Conservation (phyloP, 1,140 invertebrate genomes). For the Fopius arisanus region DNA sequence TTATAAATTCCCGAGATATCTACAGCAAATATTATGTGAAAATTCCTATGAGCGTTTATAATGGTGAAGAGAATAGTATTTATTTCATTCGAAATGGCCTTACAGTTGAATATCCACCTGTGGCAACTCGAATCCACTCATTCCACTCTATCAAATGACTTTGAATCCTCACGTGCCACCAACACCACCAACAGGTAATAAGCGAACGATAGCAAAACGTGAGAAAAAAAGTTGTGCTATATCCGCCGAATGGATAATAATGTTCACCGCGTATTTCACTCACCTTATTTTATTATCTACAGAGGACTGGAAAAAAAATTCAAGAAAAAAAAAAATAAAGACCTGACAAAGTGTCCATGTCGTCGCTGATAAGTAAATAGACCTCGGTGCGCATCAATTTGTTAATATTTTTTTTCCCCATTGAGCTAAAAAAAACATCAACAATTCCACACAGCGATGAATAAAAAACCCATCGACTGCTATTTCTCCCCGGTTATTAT, state of each 20-base stretch:
- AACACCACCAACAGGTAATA: constrained; percentile 43
- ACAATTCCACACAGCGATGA: not conserved
- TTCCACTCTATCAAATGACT: not conserved
- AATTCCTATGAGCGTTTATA: too few species aligned
- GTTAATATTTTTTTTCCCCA: not conserved
- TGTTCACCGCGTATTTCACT: not conserved
- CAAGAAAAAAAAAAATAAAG: not conserved
- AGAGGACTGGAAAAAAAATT: not conserved
- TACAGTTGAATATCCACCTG: not conserved
- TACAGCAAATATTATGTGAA: too few species aligned
- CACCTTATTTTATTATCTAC: constrained; percentile 10
- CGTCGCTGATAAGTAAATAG: constrained; percentile 33
- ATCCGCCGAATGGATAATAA: not conserved
- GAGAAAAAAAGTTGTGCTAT: constrained; percentile 55
- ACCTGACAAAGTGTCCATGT: constrained; percentile 4
- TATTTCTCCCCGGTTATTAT: not conserved
- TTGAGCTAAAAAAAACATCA: not conserved
- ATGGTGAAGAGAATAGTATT: too few species aligned
- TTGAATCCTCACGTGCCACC: not conserved
- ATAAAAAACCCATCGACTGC: not conserved
- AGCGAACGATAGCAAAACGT: constrained; percentile 55
- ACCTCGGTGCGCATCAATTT: constrained; percentile 23
- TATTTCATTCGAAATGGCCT: too few species aligned
- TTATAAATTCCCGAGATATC: too few species aligned
- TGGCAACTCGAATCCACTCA: not conserved